These are phyloP conservation scores for Nasonia vitripennis DNA, from an alignment of 1,140 invertebrate species.

Conservation along the genomic window DNA sequence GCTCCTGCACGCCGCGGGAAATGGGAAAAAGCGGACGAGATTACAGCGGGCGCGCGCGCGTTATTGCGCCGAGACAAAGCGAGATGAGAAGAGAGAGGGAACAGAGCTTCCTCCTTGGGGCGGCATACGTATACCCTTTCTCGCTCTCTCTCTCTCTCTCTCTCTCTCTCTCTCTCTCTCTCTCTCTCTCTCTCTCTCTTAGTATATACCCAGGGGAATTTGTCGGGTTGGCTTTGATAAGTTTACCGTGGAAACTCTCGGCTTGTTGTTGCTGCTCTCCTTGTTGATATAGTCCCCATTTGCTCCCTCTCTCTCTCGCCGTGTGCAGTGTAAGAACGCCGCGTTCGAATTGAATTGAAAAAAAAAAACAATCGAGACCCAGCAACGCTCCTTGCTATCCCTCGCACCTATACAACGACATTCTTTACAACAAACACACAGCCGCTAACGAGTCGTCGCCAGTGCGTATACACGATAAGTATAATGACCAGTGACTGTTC, in stretches of 20 bases:
- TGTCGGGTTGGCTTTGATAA: not conserved
- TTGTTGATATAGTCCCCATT: not conserved
- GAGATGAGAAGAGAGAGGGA: not conserved
- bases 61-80: not conserved
- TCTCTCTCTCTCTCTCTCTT: too few relatives aligned
- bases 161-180: not conserved
- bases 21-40: conserved; percentile 2
- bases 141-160: not conserved
- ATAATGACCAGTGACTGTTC: too few relatives aligned
- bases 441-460: too few relatives aligned
- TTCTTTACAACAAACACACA: too few relatives aligned
- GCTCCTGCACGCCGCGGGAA: not conserved
- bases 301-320: not conserved
- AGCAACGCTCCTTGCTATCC: too few relatives aligned
- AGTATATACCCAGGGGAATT: not conserved
- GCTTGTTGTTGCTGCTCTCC: not conserved
- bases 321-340: too few relatives aligned
- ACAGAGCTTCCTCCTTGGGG: not conserved
- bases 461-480: too few relatives aligned
- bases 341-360: too few relatives aligned
- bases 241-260: not conserved
- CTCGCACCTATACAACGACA: too few relatives aligned
- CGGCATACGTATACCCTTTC: not conserved
- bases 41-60: not conserved
- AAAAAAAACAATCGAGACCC: too few relatives aligned